These are phyloP conservation scores for Sebastes umbrosus DNA, from an alignment of 2,797 vertebrate genomes.

Conservation along the genomic window DNA sequence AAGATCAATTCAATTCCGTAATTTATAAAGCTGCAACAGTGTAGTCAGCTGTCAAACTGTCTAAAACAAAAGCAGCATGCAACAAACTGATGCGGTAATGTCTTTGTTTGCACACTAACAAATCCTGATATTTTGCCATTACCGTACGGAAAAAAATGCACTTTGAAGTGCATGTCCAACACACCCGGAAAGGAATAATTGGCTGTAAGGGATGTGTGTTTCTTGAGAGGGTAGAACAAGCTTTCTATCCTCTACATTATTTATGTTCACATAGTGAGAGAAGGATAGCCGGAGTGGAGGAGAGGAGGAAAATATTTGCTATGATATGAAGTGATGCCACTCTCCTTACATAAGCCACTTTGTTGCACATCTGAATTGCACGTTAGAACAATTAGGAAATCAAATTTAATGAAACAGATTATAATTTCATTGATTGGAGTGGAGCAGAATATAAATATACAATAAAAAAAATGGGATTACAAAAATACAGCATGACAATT, in stretches of 20 bases:
- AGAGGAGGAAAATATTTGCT: background rate
- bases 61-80: background rate
- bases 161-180: conserved; percentile 7
- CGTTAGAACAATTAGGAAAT: background rate
- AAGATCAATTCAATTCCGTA: background rate
- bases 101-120: background rate
- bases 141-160: background rate
- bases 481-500: conserved; percentile 5
- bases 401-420: background rate
- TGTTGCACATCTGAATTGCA: background rate
- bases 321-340: background rate
- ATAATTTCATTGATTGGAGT: background rate
- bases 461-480: background rate
- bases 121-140: background rate
- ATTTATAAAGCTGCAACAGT: background rate
- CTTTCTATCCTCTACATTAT: conserved; percentile 55
- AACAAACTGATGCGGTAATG: background rate
- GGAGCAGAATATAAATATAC: background rate
- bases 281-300: background rate
- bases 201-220: background rate
- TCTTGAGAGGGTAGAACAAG: conserved; percentile 10
- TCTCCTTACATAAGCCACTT: background rate
- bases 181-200: background rate
- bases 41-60: background rate
- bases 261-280: conserved; percentile 22